Evolutionary conservation across 2,888 invertebrate genomes (phyloP), one percentile per base, ranked within the genome.

Genomic region (Pandemis heparana): DNA sequence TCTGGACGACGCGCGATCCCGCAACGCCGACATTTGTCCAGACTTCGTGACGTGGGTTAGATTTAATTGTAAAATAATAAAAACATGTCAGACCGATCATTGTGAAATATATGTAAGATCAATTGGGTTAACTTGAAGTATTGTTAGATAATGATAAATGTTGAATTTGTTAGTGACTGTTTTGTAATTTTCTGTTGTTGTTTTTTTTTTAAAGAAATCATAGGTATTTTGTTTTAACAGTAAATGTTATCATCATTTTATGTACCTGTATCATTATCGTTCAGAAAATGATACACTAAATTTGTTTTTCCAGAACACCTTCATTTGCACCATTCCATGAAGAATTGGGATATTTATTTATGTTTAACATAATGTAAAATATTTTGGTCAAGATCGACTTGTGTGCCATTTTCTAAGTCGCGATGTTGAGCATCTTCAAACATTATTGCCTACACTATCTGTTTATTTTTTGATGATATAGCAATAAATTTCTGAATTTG

Each of bases 111-210:
- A 65, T 69, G 60, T 72, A 81, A 75, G 81, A 81, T 79, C 84
- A 81, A 79, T 85, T 81, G 82, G 85, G 83, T 85, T 84, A 71
- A 83, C 82, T 82, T 83, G 80, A 85, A 89, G 87, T 90, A 89
- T 90, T 91, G 88, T 88, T 90, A 89, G 87, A 87, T 86, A 85
- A 83, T 82, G 83, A 82, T 79, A 82, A 85, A 85, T 87, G 87
- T 90, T 90, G 83, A 87, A 87, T 87, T 73, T 87, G 89, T 90
- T 89, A 85, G 85, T 85, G 77, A 77, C 85, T 87, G 85, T 87
- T 87, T 89, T 86, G 83, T 87, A 85, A 84, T 87, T 84, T 87
- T 86, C 86, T 88, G 90, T 92, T 91, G 85, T 89, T 90, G 87
- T 89, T 89, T 89, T 82, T 84, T 82, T 84, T 84, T 83, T 82